Evolutionary conservation across 2,888 invertebrate genomes (phyloP), one percentile per base, ranked within the genome.

Genomic region (Chrysodeixis includens): DNA sequence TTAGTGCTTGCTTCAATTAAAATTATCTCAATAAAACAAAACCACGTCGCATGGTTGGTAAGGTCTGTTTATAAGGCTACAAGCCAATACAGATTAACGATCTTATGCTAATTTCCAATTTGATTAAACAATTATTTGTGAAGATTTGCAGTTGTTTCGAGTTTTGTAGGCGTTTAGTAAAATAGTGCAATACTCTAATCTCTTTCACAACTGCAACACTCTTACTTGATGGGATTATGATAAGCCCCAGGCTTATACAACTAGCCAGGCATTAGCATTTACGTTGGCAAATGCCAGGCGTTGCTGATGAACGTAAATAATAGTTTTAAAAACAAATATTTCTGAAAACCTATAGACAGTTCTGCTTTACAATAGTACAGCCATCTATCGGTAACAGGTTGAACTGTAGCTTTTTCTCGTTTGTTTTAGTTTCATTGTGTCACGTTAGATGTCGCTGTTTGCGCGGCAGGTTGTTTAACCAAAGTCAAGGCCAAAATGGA

Each of bases 361-460:
- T 9, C 16, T 18, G 18, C 30, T 55, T 1, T 35, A 16, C 1
- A 30, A 5, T 0, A 26, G 56, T 26, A 18, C 52, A 52, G 70
- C 44, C 73, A 74, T 70, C 73, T 74, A 12, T 66, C 30, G 0
- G 16, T 40, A 26, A 1, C 0, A 46, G 30, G 8, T 0, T 4
- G 56, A 56, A 70, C n/a, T 20, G 22, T 16, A 1, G 16, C n/a
- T 53, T 51, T 30, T 30, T 35, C 16, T 0, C 0, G 26, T 52
- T 16, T 10, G 20, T 10, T 51, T 12, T 1, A 1, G 59, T 54
- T 69, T 61, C 58, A 14, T 6, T 10, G 1, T 18, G 16, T 26
- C 22, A 18, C 32, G 20, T 12, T 16, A 74, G 73, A 74, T 53
- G 74, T 46, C 73, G 74, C 74, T 70, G n/a, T n/a, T 18, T 1